A percentile compares a stretch with the other conserved stretches of the same genome.
Evolutionary conservation across 64 coral and sea anemone genomes (phyloP).

Genomic region (Porites australiensis): DNA sequence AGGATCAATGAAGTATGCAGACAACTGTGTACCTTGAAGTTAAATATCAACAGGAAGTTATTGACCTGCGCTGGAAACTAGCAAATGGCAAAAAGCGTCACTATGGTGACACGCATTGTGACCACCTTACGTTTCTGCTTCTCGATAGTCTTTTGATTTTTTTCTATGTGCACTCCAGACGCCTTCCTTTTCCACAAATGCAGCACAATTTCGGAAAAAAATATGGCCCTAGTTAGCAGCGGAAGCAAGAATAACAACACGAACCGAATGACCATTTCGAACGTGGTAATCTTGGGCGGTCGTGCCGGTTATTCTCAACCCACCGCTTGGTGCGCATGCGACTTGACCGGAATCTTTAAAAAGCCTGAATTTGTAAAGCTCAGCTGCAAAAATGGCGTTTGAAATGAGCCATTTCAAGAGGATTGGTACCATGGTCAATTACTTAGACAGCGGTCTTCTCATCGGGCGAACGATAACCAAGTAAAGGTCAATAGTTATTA

Average conservation of each 20-base stretch:
- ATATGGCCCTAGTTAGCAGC: constrained; percentile 66
- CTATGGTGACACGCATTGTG: constrained; percentile 87
- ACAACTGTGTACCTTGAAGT: constrained; percentile 1
- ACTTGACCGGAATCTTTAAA: neutral
- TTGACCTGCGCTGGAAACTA: constrained; percentile 91
- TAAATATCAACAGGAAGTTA: constrained; percentile 76
- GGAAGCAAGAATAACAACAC: constrained; percentile 69
- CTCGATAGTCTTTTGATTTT: constrained; percentile 78
- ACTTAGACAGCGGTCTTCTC: constrained; percentile 67
- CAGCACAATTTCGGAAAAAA: constrained; percentile 84
- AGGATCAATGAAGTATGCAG: constrained; percentile 4
- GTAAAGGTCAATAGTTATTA: constrained; percentile 90
- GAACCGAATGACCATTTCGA: constrained; percentile 79
- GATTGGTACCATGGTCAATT: constrained; percentile 54
- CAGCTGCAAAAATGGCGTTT: constrained; percentile 48
- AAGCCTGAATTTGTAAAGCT: constrained; percentile 64
- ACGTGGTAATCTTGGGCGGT: neutral
- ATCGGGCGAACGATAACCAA: constrained; percentile 84
- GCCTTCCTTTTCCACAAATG: constrained; percentile 85
- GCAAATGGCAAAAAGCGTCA: constrained; percentile 79
- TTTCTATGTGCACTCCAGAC: constrained; percentile 75
- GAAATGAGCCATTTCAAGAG: constrained; percentile 69
- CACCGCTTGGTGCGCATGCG: constrained; percentile 55
- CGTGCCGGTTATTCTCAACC: constrained; percentile 36
- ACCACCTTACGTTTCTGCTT: constrained; percentile 85